Base-by-base conservation (phyloP, 2,797 vertebrate species). In the Alectoris magna region DNA sequence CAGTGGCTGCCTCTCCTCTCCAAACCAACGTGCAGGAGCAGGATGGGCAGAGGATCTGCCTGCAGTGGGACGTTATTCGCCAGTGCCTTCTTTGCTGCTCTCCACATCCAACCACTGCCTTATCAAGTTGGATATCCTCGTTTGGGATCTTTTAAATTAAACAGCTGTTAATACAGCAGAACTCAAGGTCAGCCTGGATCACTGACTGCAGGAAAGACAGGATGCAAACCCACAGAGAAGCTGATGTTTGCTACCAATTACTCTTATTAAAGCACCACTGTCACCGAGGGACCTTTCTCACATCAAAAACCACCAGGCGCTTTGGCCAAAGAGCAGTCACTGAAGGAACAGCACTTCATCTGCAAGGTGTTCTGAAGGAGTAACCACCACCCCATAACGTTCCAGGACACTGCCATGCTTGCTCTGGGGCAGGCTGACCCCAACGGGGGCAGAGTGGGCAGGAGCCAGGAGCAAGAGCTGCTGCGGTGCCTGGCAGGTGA, bases 131-230 rank as follows among this genome's bases (percentile, higher is more conserved):
- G 29, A 88, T 79, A 85, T 43, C 11, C 68, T 18, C 2, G 11
- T 12, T 51, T 56, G 49, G 41, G 27, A 67, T 43, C 43, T 68
- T 87, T 63, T 29, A 89, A 66, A 83, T 72, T 21, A 81, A 75
- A 94, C 94, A 49, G 75, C 48, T 48, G 66, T 15, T 49, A 94
- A 87, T 80, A 55, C 4, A 85, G 51, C 55, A 85, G 84, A 87
- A 94, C 46, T 56, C 46, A 44, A 66, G 51, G 51, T 81, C 84
- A 86, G 84, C 73, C 63, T 72, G 84, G 55, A 87, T 77, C 39
- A 44, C 19, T 14, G 49, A 49, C 44, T 4, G 4, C 24, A 58
- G 41, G 38, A 90, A 79, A 74, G 69, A 48, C 59, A 72, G 55
- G 67, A 93, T 72, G 76, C 36, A 87, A 87, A 90, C 36, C 23